phyloP scores from a whole-genome alignment of 35 echinoderm and acorn worm species.

The Heliocidaris tuberculata region DNA sequence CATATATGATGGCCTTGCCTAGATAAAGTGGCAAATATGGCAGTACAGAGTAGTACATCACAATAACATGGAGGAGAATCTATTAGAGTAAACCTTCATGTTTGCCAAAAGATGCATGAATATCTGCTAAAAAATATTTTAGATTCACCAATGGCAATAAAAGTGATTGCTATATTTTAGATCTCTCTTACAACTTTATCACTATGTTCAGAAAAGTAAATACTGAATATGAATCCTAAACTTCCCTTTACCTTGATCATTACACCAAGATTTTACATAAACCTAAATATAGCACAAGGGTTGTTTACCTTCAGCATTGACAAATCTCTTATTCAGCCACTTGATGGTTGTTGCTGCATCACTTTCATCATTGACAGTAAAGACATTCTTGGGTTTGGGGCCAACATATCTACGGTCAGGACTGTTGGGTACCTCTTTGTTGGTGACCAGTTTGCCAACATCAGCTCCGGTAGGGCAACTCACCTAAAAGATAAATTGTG shows the following conservation, averaged over 20 bases:
- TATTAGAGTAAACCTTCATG: no score
- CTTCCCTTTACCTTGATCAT: no score
- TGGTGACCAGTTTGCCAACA: conserved; percentile 56
- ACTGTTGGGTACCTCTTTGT: conserved; percentile 54
- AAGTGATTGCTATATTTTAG: no score
- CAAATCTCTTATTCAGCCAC: conserved; percentile 81
- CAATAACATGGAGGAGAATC: background rate
- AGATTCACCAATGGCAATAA: no score
- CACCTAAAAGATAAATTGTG: background rate
- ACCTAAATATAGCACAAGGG: background rate
- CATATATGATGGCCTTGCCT: conserved; percentile 95
- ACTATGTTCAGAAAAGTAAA: no score
- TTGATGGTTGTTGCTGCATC: conserved; percentile 60
- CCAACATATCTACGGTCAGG: conserved; percentile 65
- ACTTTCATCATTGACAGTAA: conserved; percentile 82
- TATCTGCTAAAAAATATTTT: no score
- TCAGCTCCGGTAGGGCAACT: conserved; percentile 82
- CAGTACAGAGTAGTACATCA: background rate
- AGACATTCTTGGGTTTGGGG: conserved; percentile 77
- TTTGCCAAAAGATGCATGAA: no score
- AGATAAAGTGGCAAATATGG: background rate
- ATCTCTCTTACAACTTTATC: no score
- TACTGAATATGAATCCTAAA: no score
- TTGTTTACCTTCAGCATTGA: conserved; percentile 70
- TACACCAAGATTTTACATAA: no score